Conservation (phyloP, 2,113 vertebrate genomes). For the Chaetura pelagica region DNA sequence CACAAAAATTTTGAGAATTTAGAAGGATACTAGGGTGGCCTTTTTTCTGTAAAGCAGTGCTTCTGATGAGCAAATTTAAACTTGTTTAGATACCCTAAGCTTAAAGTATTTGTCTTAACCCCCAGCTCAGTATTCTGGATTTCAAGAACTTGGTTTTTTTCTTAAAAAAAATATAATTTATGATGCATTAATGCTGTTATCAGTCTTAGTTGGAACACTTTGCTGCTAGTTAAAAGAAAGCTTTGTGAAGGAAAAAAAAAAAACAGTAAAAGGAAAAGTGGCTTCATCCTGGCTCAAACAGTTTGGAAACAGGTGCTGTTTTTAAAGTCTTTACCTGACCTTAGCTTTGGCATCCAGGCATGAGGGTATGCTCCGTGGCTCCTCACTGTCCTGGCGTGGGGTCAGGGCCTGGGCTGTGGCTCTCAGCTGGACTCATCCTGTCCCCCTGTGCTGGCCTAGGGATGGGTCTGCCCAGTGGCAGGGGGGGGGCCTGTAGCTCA, state of each 20-base stretch:
- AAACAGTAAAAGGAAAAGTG: too few species aligned
- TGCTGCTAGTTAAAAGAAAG: too few species aligned
- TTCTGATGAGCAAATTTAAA: background rate
- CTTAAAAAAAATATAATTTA: background rate
- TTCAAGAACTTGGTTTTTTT: background rate
- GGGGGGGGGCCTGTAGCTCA: background rate
- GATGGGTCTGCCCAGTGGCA: background rate
- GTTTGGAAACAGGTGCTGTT: background rate
- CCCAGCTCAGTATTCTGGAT: background rate
- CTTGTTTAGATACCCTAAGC: background rate
- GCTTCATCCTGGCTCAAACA: background rate
- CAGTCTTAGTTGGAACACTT: too few species aligned
- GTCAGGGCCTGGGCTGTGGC: background rate
- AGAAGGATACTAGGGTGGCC: background rate
- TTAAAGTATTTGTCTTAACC: background rate
- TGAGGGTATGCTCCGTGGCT: background rate
- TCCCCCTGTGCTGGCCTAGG: rapidly evolving
- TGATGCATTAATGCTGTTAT: too few species aligned
- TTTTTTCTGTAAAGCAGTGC: background rate
- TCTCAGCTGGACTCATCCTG: background rate
- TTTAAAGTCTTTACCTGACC: background rate
- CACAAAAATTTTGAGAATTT: background rate
- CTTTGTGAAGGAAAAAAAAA: background rate
- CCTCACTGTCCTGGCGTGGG: rapidly evolving
- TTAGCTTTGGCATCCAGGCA: rapidly evolving